Evolutionary conservation across 1,140 invertebrate species (phyloP).

Genomic region (Forficula auricularia): DNA sequence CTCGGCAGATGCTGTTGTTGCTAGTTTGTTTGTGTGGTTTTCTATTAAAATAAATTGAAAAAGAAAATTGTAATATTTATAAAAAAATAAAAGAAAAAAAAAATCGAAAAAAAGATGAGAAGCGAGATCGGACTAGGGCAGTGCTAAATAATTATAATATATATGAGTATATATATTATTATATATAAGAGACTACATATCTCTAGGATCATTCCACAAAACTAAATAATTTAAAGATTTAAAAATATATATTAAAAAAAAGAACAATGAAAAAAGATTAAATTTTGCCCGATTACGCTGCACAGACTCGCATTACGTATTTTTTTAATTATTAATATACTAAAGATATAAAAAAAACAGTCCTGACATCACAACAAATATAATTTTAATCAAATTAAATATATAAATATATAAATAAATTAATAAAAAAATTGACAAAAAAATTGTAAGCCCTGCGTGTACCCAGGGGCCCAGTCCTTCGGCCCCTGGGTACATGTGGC

Average conservation of each 20-base stretch:
- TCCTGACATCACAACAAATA: background rate
- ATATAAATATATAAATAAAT: conserved; percentile 2
- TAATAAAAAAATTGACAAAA: background rate
- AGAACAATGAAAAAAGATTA: conserved; percentile 6
- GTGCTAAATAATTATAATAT: too few species aligned
- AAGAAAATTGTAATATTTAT: conserved; percentile 6
- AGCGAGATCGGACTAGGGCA: conserved; percentile 24
- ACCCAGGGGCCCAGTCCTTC: too few species aligned
- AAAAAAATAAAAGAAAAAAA: conserved; percentile 15
- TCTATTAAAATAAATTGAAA: conserved; percentile 3
- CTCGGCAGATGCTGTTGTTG: too few species aligned
- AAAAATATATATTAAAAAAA: conserved; percentile 1
- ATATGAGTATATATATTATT: conserved; percentile 1
- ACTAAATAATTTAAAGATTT: conserved; percentile 1
- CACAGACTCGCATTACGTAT: conserved; percentile 1
- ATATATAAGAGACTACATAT: conserved; percentile 11
- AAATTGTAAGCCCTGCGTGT: too few species aligned
- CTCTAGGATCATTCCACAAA: conserved; percentile 9
- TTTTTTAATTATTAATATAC: conserved; percentile 6
- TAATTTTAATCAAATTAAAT: conserved; percentile 5
- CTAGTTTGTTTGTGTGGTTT: too few species aligned
- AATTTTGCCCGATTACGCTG: conserved; percentile 7
- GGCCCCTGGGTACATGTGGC: too few species aligned
- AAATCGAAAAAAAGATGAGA: conserved; percentile 20
- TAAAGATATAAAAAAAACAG: background rate